phyloP scores from a whole-genome alignment of 2,113 vertebrate species.

The Jacana jacana region DNA sequence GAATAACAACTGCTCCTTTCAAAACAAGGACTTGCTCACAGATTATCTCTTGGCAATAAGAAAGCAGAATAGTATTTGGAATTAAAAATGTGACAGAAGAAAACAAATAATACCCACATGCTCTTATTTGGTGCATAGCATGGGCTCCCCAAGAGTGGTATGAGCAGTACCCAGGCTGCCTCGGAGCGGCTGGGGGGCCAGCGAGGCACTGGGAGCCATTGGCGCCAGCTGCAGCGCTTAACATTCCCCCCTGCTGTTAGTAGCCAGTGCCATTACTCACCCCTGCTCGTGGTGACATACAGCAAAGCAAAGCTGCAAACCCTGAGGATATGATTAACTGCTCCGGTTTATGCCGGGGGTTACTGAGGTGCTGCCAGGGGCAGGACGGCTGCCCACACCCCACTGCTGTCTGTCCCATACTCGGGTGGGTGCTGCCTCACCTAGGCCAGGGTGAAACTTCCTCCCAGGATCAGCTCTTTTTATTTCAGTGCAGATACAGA shows the following conservation, averaged over 20 bases:
- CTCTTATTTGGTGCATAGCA: constrained; percentile 13
- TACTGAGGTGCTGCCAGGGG: rapidly evolving
- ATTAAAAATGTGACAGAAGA: constrained; percentile 1
- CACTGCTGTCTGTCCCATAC: rapidly evolving
- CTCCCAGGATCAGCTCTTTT: neutral
- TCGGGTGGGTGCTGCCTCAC: neutral
- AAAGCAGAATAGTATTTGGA: neutral
- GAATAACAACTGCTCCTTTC: neutral
- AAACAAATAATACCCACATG: constrained; percentile 14
- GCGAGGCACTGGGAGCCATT: neutral
- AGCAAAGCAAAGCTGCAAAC: neutral
- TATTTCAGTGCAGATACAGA: neutral
- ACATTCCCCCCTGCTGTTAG: neutral
- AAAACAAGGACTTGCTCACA: neutral
- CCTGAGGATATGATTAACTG: neutral
- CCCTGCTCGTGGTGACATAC: neutral
- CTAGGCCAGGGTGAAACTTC: neutral
- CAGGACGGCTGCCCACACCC: rapidly evolving
- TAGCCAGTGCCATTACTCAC: constrained; percentile 3
- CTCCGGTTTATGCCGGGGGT: neutral
- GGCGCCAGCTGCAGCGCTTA: neutral
- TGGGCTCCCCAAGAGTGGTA: neutral
- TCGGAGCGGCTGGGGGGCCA: neutral
- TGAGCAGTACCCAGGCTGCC: neutral
- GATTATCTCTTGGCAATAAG: neutral